A percentile compares a stretch with the other conserved stretches of the same genome.
These are phyloP conservation scores for Pasiphila rectangulata DNA, from an alignment of 2,888 invertebrate species.

Conservation along the genomic window DNA sequence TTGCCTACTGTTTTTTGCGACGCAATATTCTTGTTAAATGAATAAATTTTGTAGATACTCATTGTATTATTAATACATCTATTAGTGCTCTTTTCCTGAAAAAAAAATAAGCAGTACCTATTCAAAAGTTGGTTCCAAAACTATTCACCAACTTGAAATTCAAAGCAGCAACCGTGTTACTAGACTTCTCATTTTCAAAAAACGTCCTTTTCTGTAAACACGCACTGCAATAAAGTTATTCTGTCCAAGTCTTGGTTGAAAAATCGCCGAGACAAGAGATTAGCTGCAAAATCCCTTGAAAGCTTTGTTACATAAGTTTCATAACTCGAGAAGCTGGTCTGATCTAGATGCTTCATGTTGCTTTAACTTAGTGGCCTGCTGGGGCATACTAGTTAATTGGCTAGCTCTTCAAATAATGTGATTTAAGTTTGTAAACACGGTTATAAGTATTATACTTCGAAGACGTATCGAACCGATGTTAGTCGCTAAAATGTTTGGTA, in stretches of 20 bases:
- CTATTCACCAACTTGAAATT: too few species aligned
- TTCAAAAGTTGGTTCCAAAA: too few species aligned
- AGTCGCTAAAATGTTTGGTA: too few species aligned
- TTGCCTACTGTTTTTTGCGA: too few species aligned
- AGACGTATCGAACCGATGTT: background rate
- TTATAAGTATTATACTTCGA: background rate
- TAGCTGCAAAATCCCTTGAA: conserved; percentile 3
- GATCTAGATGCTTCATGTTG: background rate
- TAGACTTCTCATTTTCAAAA: too few species aligned
- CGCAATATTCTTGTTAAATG: too few species aligned
- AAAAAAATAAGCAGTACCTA: too few species aligned
- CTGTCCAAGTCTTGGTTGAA: background rate
- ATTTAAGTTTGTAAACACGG: background rate
- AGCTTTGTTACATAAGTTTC: conserved; percentile 7
- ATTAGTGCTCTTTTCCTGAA: too few species aligned
- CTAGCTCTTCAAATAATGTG: too few species aligned
- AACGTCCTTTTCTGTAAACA: background rate
- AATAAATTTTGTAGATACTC: too few species aligned
- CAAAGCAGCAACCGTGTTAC: too few species aligned
- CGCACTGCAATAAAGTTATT: conserved; percentile 3
- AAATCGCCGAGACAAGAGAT: conserved; percentile 1
- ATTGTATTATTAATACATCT: too few species aligned
- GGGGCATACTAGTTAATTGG: background rate
- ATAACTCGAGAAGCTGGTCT: background rate
- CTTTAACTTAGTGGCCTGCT: background rate